Conservation (phyloP, 2,113 vertebrate species). For the Pelecanus crispus region DNA sequence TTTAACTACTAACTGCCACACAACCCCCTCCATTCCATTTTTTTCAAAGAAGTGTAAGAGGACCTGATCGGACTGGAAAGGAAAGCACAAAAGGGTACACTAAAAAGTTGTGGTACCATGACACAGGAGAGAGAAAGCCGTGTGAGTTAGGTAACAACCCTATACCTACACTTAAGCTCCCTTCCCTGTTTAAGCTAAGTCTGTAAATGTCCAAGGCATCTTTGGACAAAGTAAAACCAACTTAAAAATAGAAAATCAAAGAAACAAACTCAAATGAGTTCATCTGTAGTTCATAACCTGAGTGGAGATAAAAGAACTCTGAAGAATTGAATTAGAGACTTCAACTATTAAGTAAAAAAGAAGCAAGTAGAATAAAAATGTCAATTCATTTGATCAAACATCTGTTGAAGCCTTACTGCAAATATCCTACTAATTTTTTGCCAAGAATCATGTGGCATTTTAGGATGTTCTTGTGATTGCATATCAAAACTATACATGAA, state of each 20-base stretch:
- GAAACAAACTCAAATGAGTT: not conserved
- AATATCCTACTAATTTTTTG: conserved; percentile 22
- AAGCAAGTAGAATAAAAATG: not conserved
- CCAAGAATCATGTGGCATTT: not conserved
- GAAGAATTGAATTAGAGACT: not conserved
- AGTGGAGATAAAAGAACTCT: not conserved
- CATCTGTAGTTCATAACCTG: not conserved
- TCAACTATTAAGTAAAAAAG: not conserved
- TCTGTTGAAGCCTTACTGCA: not conserved
- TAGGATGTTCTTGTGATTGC: not conserved
- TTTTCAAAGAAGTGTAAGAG: not conserved
- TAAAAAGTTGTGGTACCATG: not conserved
- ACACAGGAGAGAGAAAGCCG: not conserved
- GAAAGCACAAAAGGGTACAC: not conserved
- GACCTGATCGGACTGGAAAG: not conserved
- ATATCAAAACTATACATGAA: not conserved
- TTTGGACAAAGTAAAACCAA: not conserved
- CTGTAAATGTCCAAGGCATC: not conserved
- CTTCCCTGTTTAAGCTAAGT: not conserved
- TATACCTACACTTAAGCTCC: not conserved
- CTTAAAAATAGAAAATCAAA: not conserved
- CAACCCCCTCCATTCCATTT: not conserved
- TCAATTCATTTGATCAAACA: not conserved
- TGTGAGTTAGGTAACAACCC: not conserved
- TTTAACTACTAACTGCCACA: not conserved